Evolutionary conservation across 2,113 vertebrate genomes (phyloP), one percentile per base, ranked within the genome.

Genomic region (Gymnocephalus cernua): DNA sequence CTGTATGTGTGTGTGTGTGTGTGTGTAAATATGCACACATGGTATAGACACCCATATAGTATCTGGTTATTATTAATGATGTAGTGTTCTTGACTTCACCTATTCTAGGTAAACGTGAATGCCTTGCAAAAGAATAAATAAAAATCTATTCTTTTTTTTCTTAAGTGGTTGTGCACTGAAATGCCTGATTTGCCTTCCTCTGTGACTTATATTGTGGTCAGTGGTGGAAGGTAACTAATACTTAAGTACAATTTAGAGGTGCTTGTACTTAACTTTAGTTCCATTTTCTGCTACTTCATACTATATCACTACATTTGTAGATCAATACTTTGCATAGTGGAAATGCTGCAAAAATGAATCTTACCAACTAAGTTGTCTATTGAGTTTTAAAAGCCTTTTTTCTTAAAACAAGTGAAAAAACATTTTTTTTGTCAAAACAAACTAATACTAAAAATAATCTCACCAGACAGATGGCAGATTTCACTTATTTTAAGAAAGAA

Each of bases 81-180:
- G 80, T 87, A 83, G 79, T 92, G 82, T 89, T 86, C 70, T 88
- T 91, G 75, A 89, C 83, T 90, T 92, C 81, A 87, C 79, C 61
- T 80, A 69, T 83, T 92, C 86, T 91, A 89, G 85, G 86, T 92
- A 77, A 83, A 93, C 51, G 79, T 93, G 87, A 93, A 93, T 93
- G 90, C 88, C 86, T 94, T 93, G 85, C 77, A 86, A 88, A 91
- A 89, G 48, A 91, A 86, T 79, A 83, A 93, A 86, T 84, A 88
- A 86, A 85, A 85, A 66, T 74, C 7, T 3, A 45, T 84, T 66
- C 1, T 84, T 74, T 84, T 89, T 90, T 90, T 85, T 88, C 77
- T 82, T 80, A 87, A 38, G 15, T 16, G 50, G 3, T 70, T 32
- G 10, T 86, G 71, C 59, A 29, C 12, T 54, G 32, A 82, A 73